Base-by-base conservation (phyloP, 1,140 invertebrate genomes). In the Meloidogyne exigua region DNA sequence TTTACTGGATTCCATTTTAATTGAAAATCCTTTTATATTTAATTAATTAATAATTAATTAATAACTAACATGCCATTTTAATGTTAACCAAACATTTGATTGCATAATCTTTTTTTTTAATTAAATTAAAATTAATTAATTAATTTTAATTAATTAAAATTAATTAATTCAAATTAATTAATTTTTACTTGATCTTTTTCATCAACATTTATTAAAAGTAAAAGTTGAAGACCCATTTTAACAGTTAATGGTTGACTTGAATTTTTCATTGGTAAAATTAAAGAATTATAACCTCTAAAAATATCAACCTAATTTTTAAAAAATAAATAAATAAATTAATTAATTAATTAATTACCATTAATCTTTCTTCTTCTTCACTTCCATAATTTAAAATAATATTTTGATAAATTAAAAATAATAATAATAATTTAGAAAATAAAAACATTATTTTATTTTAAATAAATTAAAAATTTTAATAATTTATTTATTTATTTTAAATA, bases 141-240 rank as follows among this genome's bases (percentile, higher is more conserved):
- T n/a, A n/a, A n/a, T n/a, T n/a, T n/a, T n/a, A n/a, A n/a, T n/a
- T n/a, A n/a, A n/a, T n/a, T n/a, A 18, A 64, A 32, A 18, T 32
- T 21, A 62, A 21, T 23, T 57, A n/a, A n/a, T n/a, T 57, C 7
- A n/a, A n/a, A 21, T 68, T 25, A 18, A 21, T 15, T 26, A 11
- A n/a, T 10, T 26, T 11, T 12, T 18, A 26, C 28, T 57, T 36
- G 11, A 32, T 69, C 32, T 5, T 76, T 76, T 68, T 76, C 73
- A 49, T 72, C 96, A 90, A 99, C 94, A 89, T 96, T 98, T 89
- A 99, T 99, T 78, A 99, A 92, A 89, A 99, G 95, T 81, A 98
- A 95, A 88, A 99, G 95, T 78, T 95, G 95, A 70, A 99, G 91
- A 78, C 94, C 95, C 89, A 99, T 98, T 86, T 92, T 91, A 77